These are phyloP conservation scores for Plotosus lineatus DNA, from an alignment of 2,113 vertebrate species.

Conservation along the genomic window DNA sequence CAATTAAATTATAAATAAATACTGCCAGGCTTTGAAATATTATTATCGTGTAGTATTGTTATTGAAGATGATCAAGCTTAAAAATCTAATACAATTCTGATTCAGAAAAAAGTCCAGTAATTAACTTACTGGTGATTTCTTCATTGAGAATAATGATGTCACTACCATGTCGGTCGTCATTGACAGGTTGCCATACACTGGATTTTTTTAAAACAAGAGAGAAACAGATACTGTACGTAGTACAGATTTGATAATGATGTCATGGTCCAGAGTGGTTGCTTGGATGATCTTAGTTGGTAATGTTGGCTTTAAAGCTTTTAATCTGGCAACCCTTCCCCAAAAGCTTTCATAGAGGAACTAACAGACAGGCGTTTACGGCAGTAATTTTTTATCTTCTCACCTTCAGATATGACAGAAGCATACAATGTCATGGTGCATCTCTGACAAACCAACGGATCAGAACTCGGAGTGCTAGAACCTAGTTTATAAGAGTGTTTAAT, in stretches of 20 bases:
- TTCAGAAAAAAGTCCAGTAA: background rate
- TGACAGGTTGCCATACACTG: background rate
- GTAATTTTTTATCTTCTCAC: background rate
- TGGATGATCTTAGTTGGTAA: background rate
- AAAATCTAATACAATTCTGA: background rate
- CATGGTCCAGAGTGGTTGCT: background rate
- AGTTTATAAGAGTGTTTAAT: background rate
- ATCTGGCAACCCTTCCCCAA: slow-evolving; percentile 13
- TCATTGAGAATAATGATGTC: background rate
- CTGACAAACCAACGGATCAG: background rate
- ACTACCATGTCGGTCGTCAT: background rate
- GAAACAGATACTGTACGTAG: background rate
- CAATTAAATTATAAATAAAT: too few relatives aligned
- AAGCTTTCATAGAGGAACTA: slow-evolving; percentile 28
- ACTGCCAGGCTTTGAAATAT: background rate
- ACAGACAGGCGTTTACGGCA: background rate
- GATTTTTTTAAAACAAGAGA: background rate
- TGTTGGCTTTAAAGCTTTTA: background rate
- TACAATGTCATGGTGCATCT: background rate
- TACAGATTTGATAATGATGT: background rate
- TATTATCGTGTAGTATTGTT: background rate
- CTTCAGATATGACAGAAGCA: background rate
- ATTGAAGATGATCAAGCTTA: background rate
- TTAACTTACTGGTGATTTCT: background rate
- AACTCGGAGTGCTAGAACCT: background rate